These are phyloP conservation scores for Ferrisia virgata DNA, from an alignment of 2,888 invertebrate genomes.

Conservation along the genomic window DNA sequence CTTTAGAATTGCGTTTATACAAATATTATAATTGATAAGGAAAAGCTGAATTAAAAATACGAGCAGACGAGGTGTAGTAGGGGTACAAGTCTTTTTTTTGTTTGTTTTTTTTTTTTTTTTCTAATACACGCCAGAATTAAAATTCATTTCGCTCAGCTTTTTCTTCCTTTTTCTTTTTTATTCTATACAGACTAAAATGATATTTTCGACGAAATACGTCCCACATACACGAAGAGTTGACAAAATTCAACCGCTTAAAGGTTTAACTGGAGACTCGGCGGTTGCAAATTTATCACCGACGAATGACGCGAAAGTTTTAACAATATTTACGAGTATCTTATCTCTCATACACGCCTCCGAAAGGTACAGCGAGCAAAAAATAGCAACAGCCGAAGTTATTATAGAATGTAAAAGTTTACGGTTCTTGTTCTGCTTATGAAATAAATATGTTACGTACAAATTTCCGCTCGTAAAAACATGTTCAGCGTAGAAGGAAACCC, in stretches of 20 bases:
- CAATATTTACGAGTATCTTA: neutral
- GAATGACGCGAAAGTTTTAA: conserved; percentile 8
- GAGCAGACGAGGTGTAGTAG: too few species aligned
- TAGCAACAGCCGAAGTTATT: neutral
- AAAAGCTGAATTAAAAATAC: too few species aligned
- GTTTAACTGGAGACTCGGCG: neutral
- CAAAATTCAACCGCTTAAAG: neutral
- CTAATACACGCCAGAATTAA: too few species aligned
- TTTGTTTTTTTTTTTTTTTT: too few species aligned
- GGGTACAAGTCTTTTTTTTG: too few species aligned
- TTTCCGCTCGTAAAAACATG: conserved; percentile 20
- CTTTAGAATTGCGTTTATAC: neutral
- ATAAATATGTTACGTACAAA: conserved; percentile 23
- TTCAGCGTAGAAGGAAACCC: neutral
- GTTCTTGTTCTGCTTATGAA: conserved; percentile 20
- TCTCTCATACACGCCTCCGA: neutral
- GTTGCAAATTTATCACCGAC: neutral
- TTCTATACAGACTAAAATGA: neutral
- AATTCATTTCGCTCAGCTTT: too few species aligned
- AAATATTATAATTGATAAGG: neutral
- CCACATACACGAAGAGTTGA: neutral
- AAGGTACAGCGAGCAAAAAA: neutral
- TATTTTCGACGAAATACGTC: neutral
- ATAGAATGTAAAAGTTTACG: conserved; percentile 30
- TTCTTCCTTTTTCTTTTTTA: neutral